Evolutionary conservation across 2,888 invertebrate species (phyloP).

Genomic region (Drosophila dives): DNA sequence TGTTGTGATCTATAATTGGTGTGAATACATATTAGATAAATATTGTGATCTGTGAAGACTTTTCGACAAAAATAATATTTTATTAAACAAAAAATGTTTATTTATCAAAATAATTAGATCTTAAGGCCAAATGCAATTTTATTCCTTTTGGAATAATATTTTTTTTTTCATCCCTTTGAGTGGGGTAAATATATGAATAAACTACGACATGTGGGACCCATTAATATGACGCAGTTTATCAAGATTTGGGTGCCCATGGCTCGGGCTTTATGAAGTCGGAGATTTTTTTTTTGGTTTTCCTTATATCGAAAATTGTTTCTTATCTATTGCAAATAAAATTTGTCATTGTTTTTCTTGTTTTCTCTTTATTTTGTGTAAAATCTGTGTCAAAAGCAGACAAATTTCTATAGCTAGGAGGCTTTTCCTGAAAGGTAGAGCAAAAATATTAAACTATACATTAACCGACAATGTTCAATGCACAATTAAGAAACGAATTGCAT

Average conservation of each 20-base stretch:
- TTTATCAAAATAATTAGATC: too few species aligned
- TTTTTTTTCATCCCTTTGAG: too few species aligned
- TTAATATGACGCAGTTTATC: constrained; percentile 92
- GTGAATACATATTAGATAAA: neutral
- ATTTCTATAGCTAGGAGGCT: constrained; percentile 48
- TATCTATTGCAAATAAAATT: constrained; percentile 43
- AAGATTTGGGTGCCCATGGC: constrained; percentile 90
- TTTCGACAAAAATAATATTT: neutral
- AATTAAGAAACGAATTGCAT: neutral
- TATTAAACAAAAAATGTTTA: too few species aligned
- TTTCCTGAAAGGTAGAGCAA: constrained; percentile 53
- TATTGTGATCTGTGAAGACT: neutral
- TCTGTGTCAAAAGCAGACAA: constrained; percentile 73
- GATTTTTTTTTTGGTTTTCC: constrained; percentile 89
- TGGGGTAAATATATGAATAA: too few species aligned
- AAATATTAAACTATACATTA: constrained; percentile 56
- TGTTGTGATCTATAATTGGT: neutral
- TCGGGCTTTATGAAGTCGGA: constrained; percentile 91
- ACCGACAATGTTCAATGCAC: constrained; percentile 48
- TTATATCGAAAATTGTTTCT: constrained; percentile 28
- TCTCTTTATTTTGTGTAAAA: constrained; percentile 13
- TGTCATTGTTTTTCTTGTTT: constrained; percentile 11
- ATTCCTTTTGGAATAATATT: too few species aligned
- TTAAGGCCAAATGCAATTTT: too few species aligned
- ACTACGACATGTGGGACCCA: constrained; percentile 86